Base-by-base conservation (phyloP, 2,888 invertebrate species). In the Eupsilia transversa region DNA sequence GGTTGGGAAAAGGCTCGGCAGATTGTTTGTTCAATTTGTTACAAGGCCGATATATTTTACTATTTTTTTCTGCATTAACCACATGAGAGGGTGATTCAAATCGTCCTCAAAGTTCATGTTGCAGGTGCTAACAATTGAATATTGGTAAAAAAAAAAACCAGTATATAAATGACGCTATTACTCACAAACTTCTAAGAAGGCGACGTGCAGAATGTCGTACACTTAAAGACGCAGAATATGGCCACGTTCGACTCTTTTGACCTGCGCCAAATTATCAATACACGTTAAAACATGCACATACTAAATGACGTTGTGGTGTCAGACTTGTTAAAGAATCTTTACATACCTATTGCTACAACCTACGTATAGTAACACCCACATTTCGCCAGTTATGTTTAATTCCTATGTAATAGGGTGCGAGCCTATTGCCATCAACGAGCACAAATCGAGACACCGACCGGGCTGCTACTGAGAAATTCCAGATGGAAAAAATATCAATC, bases 211-310 rank as follows among this genome's bases (percentile, higher is more conserved):
- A 60, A 66, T 84, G 35, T 64, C 33, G 43, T 10, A 56, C 20
- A 60, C 43, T 27, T 60, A 65, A 57, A 61, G 46, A 66, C 56
- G 30, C 54, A 52, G 54, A 49, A 41, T 69, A 83, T 81, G 74
- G 6, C 69, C 81, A 74, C 81, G 81, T 81, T 2, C 54, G 81
- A 77, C 87, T 77, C 74, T 68, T 74, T 61, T 66, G 60, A 73
- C 77, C 80, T 74, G 57, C 59, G 64, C 60, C 84, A 59, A 80
- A 77, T 67, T 68, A 64, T 65, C 61, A 72, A 72, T 67, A 70
- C 65, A 74, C 57, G 46, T 38, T 73, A 41, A 83, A 68, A 69
- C 54, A 81, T 84, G 84, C 66, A 67, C 84, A 83, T 80, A 74
- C 20, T 27, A 72, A 38, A 63, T 82, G 54, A n/a, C 33, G 4